Percentiles rank a stretch among this genome's conserved stretches.
phyloP scores from a whole-genome alignment of 1,140 invertebrate species.

The Hylaeus volcanicus region DNA sequence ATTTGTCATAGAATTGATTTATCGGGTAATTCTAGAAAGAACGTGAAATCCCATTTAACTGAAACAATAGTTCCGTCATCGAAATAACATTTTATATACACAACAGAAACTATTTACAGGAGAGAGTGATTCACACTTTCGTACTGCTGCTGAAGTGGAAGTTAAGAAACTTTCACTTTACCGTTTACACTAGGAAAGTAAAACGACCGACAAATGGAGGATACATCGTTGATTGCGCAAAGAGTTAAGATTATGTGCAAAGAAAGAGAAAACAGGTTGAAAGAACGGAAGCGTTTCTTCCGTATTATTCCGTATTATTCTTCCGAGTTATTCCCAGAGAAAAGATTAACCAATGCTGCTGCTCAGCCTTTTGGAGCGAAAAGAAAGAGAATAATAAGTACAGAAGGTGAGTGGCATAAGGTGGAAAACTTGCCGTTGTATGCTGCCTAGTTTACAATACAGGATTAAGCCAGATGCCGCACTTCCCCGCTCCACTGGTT shows the following conservation, averaged over 20 bases:
- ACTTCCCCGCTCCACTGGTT: constrained; percentile 43
- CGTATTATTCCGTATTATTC: constrained; percentile 33
- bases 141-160: background rate
- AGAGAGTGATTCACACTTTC: background rate
- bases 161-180: constrained; percentile 24
- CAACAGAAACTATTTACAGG: background rate
- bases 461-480: constrained; percentile 72
- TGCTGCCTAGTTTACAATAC: constrained; percentile 77
- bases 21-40: too few relatives aligned
- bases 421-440: constrained; percentile 73
- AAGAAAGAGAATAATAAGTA: constrained; percentile 61
- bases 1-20: too few relatives aligned
- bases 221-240: constrained; percentile 57
- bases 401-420: constrained; percentile 58
- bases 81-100: background rate
- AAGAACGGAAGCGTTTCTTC: constrained; percentile 69
- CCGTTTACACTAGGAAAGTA: background rate
- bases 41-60: background rate
- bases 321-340: constrained; percentile 74
- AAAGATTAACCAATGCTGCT: constrained; percentile 73
- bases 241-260: constrained; percentile 49
- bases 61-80: background rate
- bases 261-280: constrained; percentile 23
- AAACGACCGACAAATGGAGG: constrained; percentile 6
- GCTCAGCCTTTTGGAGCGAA: constrained; percentile 55